Base-by-base conservation (phyloP, 2,113 vertebrate genomes). In the Pavo muticus region DNA sequence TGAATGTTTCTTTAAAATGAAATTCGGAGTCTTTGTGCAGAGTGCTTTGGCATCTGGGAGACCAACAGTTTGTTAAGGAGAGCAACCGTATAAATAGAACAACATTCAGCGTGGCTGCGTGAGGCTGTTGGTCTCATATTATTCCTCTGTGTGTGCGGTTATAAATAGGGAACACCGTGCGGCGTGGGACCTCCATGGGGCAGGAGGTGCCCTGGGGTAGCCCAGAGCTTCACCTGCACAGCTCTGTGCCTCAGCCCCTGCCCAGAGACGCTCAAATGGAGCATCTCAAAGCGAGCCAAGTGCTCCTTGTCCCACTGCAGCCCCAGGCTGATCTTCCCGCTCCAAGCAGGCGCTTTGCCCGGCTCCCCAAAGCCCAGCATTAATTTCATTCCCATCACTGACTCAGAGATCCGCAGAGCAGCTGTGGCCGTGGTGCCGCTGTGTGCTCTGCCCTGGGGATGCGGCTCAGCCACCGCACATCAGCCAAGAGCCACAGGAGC, bases 151-250 rank as follows among this genome's bases (percentile, higher is more conserved):
- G 75, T 48, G 0, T 12, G 73, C 45, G 14, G 94, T 84, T 96
- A 95, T 94, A 95, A 95, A 97, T 95, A 95, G 93, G 88, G 37
- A 90, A 24, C 68, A 83, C 91, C 2, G 2, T 14, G 78, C 29
- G 18, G 93, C 4, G 7, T 21, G 76, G 84, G 86, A n/a, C 71
- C 76, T 1, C 68, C 37, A 50, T 9, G 37, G 60, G 24, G 47
- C 2, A 1, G 5, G 75, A 32, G 90, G 70, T n/a, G 1, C 2
- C 78, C 39, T 15, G 50, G 30, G 24, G 17, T 7, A n/a, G 61
- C 18, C 16, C 14, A 30, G 39, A 32, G 52, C 52, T 54, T 54
- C 52, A 30, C 27, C 27, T 30, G 27, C 61, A 18, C 44, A 56
- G 67, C 79, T 64, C 35, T 47, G 27, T 13, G 0, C 52, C 83